Evolutionary conservation across 1,140 invertebrate genomes (phyloP).

Genomic region (Caenorhabditis brenneri): DNA sequence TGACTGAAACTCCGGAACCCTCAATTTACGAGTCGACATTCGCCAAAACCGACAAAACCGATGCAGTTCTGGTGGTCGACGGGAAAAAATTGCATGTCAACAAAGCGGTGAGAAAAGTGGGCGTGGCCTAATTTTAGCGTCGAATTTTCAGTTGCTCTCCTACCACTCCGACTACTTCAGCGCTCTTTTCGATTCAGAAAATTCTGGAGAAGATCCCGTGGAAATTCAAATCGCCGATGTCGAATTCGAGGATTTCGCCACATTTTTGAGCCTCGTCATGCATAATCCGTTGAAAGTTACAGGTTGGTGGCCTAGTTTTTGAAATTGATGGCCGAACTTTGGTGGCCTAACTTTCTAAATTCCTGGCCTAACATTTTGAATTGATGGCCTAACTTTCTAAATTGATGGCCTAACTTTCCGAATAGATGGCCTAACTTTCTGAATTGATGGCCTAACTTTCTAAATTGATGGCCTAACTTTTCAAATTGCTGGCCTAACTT

Average conservation of each 20-base stretch:
- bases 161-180: not conserved
- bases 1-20: no score
- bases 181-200: not conserved
- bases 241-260: not conserved
- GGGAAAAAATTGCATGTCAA: not conserved
- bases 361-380: no score
- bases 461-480: no score
- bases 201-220: not conserved
- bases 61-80: not conserved
- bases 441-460: no score
- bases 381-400: no score
- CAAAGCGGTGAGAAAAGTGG: not conserved
- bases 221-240: not conserved
- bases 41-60: not conserved
- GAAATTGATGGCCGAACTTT: no score
- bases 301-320: not conserved
- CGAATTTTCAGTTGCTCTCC: no score
- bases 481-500: no score
- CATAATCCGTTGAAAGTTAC: not conserved
- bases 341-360: no score
- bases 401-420: no score
- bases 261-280: not conserved
- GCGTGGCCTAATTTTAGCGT: no score
- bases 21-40: not conserved
- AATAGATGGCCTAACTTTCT: no score